These are phyloP conservation scores for Trissoscelio sp. DNA, from an alignment of 2,888 invertebrate species.

Conservation along the genomic window DNA sequence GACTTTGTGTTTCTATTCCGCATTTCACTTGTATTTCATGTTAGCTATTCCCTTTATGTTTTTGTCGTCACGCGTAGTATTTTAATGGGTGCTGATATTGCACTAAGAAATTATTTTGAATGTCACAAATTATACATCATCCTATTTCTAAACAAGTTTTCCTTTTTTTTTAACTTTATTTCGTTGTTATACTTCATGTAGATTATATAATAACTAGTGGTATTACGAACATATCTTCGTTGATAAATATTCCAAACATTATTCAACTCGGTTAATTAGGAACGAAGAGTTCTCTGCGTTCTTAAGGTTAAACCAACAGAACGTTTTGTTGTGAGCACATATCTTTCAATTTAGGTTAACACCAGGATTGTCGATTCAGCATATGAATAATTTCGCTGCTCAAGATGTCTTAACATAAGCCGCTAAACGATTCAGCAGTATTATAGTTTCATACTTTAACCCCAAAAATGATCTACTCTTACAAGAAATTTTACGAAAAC, in stretches of 20 bases:
- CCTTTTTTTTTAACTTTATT: too few relatives aligned
- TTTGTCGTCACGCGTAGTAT: neutral
- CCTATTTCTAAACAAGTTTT: too few relatives aligned
- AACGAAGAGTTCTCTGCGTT: conserved; percentile 5
- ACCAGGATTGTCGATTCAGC: conserved; percentile 56
- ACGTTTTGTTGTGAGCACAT: conserved; percentile 42
- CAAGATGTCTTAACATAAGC: conserved; percentile 47
- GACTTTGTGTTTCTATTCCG: neutral
- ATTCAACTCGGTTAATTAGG: conserved; percentile 17
- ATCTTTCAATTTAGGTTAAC: conserved; percentile 55
- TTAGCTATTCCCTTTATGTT: neutral
- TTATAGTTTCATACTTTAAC: conserved; percentile 28
- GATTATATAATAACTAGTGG: too few relatives aligned
- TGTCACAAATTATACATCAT: too few relatives aligned
- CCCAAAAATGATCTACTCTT: conserved; percentile 17
- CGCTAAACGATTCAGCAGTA: conserved; percentile 37
- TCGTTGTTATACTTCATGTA: too few relatives aligned
- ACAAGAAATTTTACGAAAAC: neutral
- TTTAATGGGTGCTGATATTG: too few relatives aligned
- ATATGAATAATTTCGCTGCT: conserved; percentile 50
- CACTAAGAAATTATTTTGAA: too few relatives aligned
- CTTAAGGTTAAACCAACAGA: conserved; percentile 22
- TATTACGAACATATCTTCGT: neutral
- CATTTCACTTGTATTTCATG: neutral
- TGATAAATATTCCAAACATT: conserved; percentile 26